Evolutionary conservation across 2,797 vertebrate species (phyloP).

Genomic region (Orestias chungarensis): DNA sequence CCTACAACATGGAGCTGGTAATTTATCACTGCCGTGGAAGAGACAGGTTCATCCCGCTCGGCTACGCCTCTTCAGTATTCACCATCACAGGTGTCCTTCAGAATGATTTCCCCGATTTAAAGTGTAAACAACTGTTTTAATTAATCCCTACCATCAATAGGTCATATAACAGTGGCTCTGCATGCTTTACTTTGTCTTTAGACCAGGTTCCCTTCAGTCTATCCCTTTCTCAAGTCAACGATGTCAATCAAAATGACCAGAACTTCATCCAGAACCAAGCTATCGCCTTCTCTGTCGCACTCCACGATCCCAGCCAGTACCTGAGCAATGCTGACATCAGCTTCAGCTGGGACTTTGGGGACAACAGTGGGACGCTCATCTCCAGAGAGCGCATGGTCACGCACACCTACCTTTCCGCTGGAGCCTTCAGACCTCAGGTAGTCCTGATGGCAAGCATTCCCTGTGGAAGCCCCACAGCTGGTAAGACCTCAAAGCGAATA

Average conservation of each 20-base stretch:
- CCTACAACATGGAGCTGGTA: slow-evolving; percentile 91
- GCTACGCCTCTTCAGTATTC: slow-evolving; percentile 84
- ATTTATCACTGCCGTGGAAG: slow-evolving; percentile 90
- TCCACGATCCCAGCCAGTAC: slow-evolving; percentile 93
- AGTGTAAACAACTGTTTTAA: not conserved
- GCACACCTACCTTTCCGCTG: slow-evolving; percentile 86
- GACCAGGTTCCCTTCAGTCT: slow-evolving; percentile 92
- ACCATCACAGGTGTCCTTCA: slow-evolving; percentile 85
- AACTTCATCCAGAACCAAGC: slow-evolving; percentile 90
- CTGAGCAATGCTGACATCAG: slow-evolving; percentile 86
- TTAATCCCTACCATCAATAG: not conserved
- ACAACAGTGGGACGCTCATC: slow-evolving; percentile 89
- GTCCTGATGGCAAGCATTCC: slow-evolving; percentile 91
- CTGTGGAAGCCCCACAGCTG: slow-evolving; percentile 78
- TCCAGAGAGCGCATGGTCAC: slow-evolving; percentile 84
- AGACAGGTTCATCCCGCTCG: slow-evolving; percentile 90
- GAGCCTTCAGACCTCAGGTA: slow-evolving; percentile 84
- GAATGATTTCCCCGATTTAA: not conserved
- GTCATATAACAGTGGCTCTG: not conserved
- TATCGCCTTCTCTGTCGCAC: slow-evolving; percentile 84
- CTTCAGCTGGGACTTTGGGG: slow-evolving; percentile 96
- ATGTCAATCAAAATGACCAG: slow-evolving; percentile 78
- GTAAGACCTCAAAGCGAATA: slow-evolving; percentile 33
- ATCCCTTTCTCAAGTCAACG: slow-evolving; percentile 84
- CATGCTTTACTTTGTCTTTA: slow-evolving; percentile 52